Percentiles rank a stretch among this genome's conserved stretches.
Conservation (phyloP, 2,797 vertebrate genomes). For the Sebastiscus tertius region DNA sequence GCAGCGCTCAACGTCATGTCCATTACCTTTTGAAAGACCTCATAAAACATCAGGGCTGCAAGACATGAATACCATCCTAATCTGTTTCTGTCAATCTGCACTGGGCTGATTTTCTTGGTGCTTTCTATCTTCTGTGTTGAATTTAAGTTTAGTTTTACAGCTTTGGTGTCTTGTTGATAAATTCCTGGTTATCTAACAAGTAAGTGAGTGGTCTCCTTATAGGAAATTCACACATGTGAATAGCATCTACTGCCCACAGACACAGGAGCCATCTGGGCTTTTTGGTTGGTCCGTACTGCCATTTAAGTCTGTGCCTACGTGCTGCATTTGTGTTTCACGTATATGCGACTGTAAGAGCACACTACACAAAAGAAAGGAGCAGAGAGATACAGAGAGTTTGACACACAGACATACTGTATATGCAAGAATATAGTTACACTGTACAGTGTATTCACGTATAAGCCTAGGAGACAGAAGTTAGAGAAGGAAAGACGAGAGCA, state of each 20-base stretch:
- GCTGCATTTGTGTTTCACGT: constrained; percentile 21
- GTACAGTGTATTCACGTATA: not conserved
- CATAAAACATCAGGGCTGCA: constrained; percentile 7
- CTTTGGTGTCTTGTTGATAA: constrained; percentile 2
- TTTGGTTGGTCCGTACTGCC: not conserved
- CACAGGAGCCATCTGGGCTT: constrained; percentile 43
- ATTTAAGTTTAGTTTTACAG: constrained; percentile 5
- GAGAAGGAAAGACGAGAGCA: not conserved
- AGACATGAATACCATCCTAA: not conserved
- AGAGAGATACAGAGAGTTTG: not conserved
- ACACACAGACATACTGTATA: not conserved
- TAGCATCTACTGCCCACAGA: constrained; percentile 38
- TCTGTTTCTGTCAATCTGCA: not conserved
- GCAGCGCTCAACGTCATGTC: not conserved
- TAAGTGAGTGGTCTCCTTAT: not conserved
- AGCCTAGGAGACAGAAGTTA: not conserved
- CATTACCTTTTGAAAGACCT: constrained; percentile 16
- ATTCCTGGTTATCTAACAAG: not conserved
- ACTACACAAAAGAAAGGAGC: not conserved
- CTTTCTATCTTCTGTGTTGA: not conserved
- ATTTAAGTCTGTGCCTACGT: constrained; percentile 8
- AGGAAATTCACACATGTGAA: constrained; percentile 26
- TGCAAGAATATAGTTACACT: not conserved
- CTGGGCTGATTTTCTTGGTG: not conserved
- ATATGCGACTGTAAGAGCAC: not conserved